A percentile compares a stretch with the other conserved stretches of the same genome.
These are phyloP conservation scores for Excalfactoria chinensis DNA, from an alignment of 2,113 vertebrate genomes.

Conservation along the genomic window DNA sequence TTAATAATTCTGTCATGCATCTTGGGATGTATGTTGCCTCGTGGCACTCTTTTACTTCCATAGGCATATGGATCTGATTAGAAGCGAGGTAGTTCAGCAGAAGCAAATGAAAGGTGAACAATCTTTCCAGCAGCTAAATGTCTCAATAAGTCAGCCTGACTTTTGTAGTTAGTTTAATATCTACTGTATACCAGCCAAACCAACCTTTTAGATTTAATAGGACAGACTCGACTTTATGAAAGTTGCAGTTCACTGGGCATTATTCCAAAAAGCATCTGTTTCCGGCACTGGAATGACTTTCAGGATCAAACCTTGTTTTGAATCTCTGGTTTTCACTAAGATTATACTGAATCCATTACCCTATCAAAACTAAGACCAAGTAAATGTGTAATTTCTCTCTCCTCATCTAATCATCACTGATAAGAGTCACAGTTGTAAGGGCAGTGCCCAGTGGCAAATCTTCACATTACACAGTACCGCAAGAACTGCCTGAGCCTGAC, in stretches of 20 bases:
- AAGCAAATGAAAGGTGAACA: neutral
- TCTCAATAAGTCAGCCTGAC: slow-evolving; percentile 30
- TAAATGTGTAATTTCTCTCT: neutral
- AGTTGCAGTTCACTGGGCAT: slow-evolving; percentile 8
- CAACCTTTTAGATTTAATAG: slow-evolving; percentile 50
- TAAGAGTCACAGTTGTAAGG: neutral
- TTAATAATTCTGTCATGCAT: neutral
- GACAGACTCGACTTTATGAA: neutral
- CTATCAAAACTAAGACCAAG: neutral
- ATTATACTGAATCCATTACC: neutral
- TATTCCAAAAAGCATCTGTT: slow-evolving; percentile 33
- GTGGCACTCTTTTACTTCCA: neutral
- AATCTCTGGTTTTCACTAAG: slow-evolving; percentile 20
- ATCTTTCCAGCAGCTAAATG: slow-evolving; percentile 29
- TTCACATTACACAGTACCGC: neutral
- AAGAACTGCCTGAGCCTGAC: neutral
- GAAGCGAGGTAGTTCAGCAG: neutral
- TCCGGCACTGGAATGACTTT: neutral
- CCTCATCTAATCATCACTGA: neutral
- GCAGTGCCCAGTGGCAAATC: neutral
- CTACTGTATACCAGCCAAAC: slow-evolving; percentile 11
- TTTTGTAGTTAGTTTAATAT: slow-evolving; percentile 26
- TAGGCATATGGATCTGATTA: slow-evolving; percentile 5
- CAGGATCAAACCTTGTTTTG: slow-evolving; percentile 19
- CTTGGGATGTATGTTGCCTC: neutral